A percentile compares a stretch with the other conserved stretches of the same genome.
phyloP scores from a whole-genome alignment of 2,113 vertebrate species.

The Gambusia holbrooki region DNA sequence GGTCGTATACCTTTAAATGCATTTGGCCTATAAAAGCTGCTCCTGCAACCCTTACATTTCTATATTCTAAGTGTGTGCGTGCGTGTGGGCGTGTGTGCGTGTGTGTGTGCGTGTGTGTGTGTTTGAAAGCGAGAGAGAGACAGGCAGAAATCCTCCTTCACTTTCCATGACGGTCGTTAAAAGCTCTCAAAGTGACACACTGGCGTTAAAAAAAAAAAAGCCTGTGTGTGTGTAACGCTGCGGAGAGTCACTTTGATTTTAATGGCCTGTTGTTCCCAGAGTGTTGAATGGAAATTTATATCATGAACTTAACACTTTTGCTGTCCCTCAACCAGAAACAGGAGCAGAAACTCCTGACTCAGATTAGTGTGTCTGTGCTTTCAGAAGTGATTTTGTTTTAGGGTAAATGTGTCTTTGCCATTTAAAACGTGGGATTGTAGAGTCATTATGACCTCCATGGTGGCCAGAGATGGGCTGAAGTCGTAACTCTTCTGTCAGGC shows the following conservation, averaged over 20 bases:
- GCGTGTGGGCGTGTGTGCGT: conserved; percentile 6
- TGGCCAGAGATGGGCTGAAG: conserved; percentile 64
- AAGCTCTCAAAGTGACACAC: conserved; percentile 77
- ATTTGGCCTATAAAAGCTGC: conserved; percentile 55
- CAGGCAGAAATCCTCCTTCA: conserved; percentile 41
- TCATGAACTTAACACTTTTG: conserved; percentile 63
- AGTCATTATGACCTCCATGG: conserved; percentile 71
- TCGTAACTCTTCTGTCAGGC: conserved; percentile 76
- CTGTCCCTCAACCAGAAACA: conserved; percentile 41
- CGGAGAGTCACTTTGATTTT: conserved; percentile 79
- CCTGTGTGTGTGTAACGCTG: conserved; percentile 64
- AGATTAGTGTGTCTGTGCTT: conserved; percentile 44
- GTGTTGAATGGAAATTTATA: conserved; percentile 59
- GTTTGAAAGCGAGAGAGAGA: background rate
- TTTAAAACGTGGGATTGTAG: conserved; percentile 42
- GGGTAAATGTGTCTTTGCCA: conserved; percentile 28
- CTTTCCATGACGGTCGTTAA: conserved; percentile 68
- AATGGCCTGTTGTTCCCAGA: conserved; percentile 69
- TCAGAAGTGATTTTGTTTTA: conserved; percentile 34
- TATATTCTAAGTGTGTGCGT: conserved; percentile 15
- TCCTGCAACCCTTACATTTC: conserved; percentile 13
- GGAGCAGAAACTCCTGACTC: conserved; percentile 35
- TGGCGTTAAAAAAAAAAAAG: conserved; percentile 54
- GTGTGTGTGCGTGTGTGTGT: background rate
- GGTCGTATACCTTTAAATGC: conserved; percentile 32